Conservation (phyloP, 2,888 invertebrate genomes). For the Pharmacophagus antenor region DNA sequence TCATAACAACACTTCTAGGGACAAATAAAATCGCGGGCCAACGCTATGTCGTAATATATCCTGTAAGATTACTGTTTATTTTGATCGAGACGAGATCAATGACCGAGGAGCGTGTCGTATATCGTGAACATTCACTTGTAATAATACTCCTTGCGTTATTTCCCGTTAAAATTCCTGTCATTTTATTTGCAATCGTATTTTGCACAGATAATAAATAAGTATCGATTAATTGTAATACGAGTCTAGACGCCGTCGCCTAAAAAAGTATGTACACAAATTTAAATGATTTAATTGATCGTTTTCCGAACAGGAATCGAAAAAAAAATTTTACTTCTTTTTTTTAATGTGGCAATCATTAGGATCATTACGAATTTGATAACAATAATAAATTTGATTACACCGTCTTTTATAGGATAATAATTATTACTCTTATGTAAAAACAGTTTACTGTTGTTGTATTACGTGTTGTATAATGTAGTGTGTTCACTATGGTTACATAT, state of each 20-base stretch:
- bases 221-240: neutral
- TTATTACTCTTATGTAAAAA: too few species aligned
- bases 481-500: too few species aligned
- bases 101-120: constrained; percentile 28
- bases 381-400: too few species aligned
- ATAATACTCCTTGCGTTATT: constrained; percentile 26
- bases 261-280: neutral
- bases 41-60: constrained; percentile 6
- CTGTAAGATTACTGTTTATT: constrained; percentile 26
- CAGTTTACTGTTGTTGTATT: too few species aligned
- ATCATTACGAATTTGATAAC: too few species aligned
- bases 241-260: neutral
- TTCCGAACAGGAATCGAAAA: too few species aligned
- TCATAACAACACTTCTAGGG: neutral
- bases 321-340: too few species aligned
- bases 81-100: constrained; percentile 26
- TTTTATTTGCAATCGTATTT: constrained; percentile 1
- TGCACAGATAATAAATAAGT: neutral
- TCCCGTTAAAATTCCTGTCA: constrained; percentile 18
- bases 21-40: neutral
- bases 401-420: too few species aligned
- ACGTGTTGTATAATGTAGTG: too few species aligned
- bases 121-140: constrained; percentile 29
- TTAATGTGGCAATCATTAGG: too few species aligned
- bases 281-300: too few species aligned